These are phyloP conservation scores for Aythya baeri DNA, from an alignment of 2,113 vertebrate genomes.

Conservation along the genomic window DNA sequence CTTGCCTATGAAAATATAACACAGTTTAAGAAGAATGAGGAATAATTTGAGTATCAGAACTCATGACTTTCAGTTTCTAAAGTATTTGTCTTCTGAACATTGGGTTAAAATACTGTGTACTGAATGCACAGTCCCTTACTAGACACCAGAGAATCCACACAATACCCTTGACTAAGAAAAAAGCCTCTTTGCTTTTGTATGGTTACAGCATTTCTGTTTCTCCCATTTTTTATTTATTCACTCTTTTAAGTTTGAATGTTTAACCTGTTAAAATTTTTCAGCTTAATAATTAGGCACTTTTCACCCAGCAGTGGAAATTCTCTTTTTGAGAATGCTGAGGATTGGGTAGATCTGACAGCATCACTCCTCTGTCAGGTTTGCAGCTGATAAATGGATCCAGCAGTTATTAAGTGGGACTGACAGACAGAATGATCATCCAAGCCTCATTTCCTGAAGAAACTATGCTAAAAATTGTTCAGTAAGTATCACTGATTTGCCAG, in stretches of 20 bases:
- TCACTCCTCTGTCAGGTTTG: background rate
- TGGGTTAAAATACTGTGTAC: background rate
- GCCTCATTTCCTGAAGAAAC: conserved; percentile 27
- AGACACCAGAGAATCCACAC: background rate
- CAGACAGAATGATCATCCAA: background rate
- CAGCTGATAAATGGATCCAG: background rate
- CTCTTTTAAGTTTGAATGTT: background rate
- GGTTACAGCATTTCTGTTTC: background rate
- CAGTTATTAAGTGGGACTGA: background rate
- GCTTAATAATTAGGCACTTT: fast-evolving
- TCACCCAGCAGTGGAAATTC: background rate
- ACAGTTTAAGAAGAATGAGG: background rate
- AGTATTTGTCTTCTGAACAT: background rate
- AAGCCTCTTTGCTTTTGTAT: fast-evolving
- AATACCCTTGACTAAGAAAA: background rate
- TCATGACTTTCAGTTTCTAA: background rate
- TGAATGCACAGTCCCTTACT: background rate
- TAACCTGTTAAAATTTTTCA: background rate
- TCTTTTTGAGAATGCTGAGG: background rate
- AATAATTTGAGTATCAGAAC: background rate
- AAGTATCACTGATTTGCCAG: conserved; percentile 1
- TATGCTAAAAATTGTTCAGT: conserved; percentile 14
- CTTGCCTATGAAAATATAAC: background rate
- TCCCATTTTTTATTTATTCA: background rate
- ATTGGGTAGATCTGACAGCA: background rate